Evolutionary conservation across 2,888 invertebrate species (phyloP).

Genomic region (Caenorhabditis imperialis): DNA sequence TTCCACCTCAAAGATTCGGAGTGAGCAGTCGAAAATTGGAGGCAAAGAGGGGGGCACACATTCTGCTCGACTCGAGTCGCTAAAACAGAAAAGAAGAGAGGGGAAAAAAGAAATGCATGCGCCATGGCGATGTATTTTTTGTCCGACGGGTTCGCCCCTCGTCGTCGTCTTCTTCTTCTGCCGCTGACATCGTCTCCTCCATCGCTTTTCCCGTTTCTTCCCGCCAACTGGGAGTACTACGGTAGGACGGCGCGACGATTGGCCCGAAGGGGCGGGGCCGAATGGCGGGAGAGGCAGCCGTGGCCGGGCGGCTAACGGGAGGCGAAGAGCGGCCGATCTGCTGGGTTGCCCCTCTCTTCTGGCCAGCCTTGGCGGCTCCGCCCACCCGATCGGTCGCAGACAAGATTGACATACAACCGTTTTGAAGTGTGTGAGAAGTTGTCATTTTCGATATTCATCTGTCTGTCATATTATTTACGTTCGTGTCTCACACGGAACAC

Average conservation of each 20-base stretch:
- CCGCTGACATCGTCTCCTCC: neutral
- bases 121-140: conserved; percentile 39
- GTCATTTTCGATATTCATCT: conserved; percentile 62
- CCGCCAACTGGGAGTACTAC: conserved; percentile 1
- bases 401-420: conserved; percentile 63
- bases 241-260: conserved; percentile 24
- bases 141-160: conserved; percentile 6
- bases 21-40: conserved; percentile 13
- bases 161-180: conserved; percentile 31
- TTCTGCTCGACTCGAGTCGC: conserved; percentile 9
- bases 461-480: conserved; percentile 58
- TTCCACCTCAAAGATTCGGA: conserved; percentile 21
- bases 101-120: conserved; percentile 38
- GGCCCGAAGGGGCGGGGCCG: conserved; percentile 28
- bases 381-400: conserved; percentile 38
- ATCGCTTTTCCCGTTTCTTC: neutral
- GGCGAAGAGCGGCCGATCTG: conserved; percentile 26
- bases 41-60: neutral
- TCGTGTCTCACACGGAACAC: conserved; percentile 27
- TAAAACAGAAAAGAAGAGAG: conserved; percentile 33
- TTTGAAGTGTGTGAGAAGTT: conserved; percentile 59
- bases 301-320: conserved; percentile 20
- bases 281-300: neutral
- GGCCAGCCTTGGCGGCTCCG: conserved; percentile 28
- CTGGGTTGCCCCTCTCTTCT: conserved; percentile 26